phyloP scores from a whole-genome alignment of 2,113 vertebrate species.

The Odontophorus gujanensis region DNA sequence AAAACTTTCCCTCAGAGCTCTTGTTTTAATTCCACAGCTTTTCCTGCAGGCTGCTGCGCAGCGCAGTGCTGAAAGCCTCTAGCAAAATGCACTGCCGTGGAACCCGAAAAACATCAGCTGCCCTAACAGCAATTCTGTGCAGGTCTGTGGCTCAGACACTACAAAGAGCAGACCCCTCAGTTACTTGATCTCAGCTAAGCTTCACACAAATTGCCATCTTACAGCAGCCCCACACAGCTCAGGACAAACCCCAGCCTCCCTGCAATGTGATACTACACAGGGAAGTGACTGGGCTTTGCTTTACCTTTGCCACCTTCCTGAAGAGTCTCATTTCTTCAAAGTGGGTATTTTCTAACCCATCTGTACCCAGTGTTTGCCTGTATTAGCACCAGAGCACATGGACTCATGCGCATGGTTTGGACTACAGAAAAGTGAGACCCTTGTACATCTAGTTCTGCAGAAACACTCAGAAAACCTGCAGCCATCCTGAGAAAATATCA shows the following conservation, averaged over 20 bases:
- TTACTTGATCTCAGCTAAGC: background rate
- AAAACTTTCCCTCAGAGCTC: background rate
- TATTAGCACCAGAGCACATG: background rate
- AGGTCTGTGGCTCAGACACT: background rate
- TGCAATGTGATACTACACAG: background rate
- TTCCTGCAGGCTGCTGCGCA: conserved; percentile 4
- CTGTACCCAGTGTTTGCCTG: accelerated
- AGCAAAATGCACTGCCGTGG: background rate
- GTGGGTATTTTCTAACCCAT: background rate
- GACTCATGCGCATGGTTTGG: accelerated
- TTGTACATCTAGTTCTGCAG: background rate
- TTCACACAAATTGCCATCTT: background rate
- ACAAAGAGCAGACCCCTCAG: background rate
- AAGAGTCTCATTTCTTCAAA: background rate
- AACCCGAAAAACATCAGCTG: conserved; percentile 15
- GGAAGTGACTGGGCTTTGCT: background rate
- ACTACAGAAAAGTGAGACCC: background rate
- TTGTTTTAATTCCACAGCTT: background rate
- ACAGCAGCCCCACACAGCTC: background rate
- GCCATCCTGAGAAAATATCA: background rate
- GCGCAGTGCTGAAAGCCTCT: background rate
- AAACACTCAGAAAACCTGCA: background rate
- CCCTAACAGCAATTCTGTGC: background rate
- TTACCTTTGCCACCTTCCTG: background rate
- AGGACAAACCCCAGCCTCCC: background rate